Percentiles rank a stretch among this genome's conserved stretches.
Conservation (phyloP, 2,113 vertebrate species). For the Gracilinanus agilis region DNA sequence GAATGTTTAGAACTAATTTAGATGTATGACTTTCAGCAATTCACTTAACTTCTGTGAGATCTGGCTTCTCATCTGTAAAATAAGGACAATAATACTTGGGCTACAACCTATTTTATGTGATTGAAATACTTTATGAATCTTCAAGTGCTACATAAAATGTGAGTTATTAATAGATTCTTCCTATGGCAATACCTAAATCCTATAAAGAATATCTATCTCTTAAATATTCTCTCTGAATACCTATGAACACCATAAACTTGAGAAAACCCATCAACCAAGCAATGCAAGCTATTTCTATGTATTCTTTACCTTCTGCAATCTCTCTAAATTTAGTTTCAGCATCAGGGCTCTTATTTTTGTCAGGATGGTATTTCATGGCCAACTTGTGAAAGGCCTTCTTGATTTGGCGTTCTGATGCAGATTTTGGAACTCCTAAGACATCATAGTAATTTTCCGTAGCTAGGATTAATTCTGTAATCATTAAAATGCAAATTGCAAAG, state of each 20-base stretch:
- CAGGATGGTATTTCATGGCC: slow-evolving; percentile 97
- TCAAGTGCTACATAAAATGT: neutral
- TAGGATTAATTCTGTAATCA: slow-evolving; percentile 96
- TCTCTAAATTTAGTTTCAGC: slow-evolving; percentile 96
- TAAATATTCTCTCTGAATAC: neutral
- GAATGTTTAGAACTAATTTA: neutral
- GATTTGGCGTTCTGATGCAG: slow-evolving; percentile 94
- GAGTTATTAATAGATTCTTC: neutral
- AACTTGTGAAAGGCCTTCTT: slow-evolving; percentile 98
- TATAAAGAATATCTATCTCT: neutral
- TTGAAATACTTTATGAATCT: neutral
- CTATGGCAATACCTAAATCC: neutral
- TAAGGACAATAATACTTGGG: neutral
- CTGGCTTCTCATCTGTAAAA: neutral
- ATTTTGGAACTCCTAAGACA: slow-evolving; percentile 94
- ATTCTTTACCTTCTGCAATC: slow-evolving; percentile 93
- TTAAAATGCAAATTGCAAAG: slow-evolving; percentile 93
- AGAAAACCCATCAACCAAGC: neutral
- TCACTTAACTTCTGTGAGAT: neutral
- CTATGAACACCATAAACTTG: neutral
- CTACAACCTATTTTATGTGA: neutral
- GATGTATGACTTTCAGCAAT: neutral
- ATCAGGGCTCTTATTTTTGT: slow-evolving; percentile 96
- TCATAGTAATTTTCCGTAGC: slow-evolving; percentile 96
- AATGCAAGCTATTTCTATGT: neutral